Conservation (phyloP, 2,797 vertebrate genomes). For the Eremophila alpestris region DNA sequence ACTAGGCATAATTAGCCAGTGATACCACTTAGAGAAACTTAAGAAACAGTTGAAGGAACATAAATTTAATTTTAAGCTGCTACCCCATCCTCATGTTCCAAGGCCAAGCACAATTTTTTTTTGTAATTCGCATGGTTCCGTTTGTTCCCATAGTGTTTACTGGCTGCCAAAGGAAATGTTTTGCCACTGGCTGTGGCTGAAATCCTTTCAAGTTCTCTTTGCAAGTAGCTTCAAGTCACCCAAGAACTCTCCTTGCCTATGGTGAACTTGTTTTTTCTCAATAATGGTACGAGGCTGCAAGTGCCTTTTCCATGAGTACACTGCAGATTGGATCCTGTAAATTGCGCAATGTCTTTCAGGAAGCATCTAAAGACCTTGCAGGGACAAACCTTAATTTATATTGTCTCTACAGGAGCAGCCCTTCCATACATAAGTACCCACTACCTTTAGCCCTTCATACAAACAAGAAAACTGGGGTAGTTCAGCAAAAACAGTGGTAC, state of each 20-base stretch:
- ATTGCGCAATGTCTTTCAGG: neutral
- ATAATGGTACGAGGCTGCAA: neutral
- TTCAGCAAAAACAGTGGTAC: neutral
- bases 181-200: neutral
- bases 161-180: neutral
- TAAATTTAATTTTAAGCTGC: neutral
- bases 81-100: fast-evolving
- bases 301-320: neutral
- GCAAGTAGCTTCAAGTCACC: constrained; percentile 4
- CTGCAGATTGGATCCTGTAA: neutral
- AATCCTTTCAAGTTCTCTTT: constrained; percentile 16
- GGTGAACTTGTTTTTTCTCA: neutral
- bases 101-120: neutral
- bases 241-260: neutral
- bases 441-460: neutral
- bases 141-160: neutral
- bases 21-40: neutral
- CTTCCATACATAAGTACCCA: neutral
- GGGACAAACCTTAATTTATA: neutral
- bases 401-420: neutral
- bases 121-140: neutral
- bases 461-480: neutral
- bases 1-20: neutral
- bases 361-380: neutral
- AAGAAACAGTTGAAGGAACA: neutral